Evolutionary conservation across 2,113 vertebrate species (phyloP), one percentile per base, ranked within the genome.

Genomic region (Cheilinus undulatus): DNA sequence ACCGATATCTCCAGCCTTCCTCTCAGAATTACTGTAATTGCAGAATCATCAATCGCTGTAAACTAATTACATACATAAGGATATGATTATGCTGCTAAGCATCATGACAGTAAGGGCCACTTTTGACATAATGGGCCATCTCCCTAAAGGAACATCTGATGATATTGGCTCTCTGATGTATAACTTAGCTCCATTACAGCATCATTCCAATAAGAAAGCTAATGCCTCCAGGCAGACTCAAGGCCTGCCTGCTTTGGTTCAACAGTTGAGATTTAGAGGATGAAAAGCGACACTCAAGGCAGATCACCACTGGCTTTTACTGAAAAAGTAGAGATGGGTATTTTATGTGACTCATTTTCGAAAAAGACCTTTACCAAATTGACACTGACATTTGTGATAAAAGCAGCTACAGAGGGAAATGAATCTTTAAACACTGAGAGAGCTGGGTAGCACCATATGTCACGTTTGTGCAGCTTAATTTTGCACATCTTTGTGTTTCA

Each of bases 111-210:
- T 45, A 71, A 80, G 45, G 28, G 20, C 22, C 54, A 12, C 50
- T 58, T 64, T 50, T 82, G 68, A 85, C 62, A 46, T 73, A 68
- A 53, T 52, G 42, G 62, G 52, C 73, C n/a, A 36, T 83, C 30
- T 63, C 54, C 49, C 50, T 23, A 62, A 57, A 65, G 53, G 64
- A 42, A 34, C 23, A 52, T 54, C 69, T 80, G 57, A 73, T 58
- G 66, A 75, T 73, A 82, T 65, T 80, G 81, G 60, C 69, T 80
- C 54, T 69, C 42, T 76, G 48, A 65, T 80, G 43, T 70, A 58
- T 72, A 68, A 46, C 28, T 56, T 27, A 32, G 58, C 76, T 80
- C 40, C 6, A 53, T 82, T 71, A 59, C 67, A 27, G 66, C 61
- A 71, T 70, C 77, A 46, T 59, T 52, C 40, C 51, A 68, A 59